phyloP scores from a whole-genome alignment of 2,797 vertebrate species.

The Bovichtus variegatus region DNA sequence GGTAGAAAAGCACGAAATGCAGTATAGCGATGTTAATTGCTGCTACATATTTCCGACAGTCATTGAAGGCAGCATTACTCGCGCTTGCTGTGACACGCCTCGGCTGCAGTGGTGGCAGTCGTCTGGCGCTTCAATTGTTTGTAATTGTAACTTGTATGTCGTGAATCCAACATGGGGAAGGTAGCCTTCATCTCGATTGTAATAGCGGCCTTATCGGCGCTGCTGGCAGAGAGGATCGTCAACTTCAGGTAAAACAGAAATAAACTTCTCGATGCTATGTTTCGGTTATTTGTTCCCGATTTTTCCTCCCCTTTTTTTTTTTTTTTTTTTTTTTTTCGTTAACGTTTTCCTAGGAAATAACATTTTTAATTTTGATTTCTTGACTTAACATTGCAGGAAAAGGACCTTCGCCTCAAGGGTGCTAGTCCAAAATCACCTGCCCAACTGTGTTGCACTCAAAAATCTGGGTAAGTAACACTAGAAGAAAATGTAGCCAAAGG shows the following conservation, averaged over 20 bases:
- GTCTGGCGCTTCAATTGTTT: background rate
- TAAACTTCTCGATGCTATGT: no score
- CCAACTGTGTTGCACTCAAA: constrained; percentile 74
- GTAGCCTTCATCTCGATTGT: constrained; percentile 35
- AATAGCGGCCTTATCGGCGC: constrained; percentile 55
- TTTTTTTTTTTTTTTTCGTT: no score
- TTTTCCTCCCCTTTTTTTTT: no score
- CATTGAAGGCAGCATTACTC: constrained; percentile 32
- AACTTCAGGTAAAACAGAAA: constrained; percentile 61
- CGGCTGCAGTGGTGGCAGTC: background rate
- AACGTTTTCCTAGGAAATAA: no score
- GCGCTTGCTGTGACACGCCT: constrained; percentile 2
- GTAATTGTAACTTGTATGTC: fast-evolving
- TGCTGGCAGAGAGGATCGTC: constrained; percentile 72
- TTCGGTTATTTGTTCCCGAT: no score
- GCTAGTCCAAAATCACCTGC: constrained; percentile 69
- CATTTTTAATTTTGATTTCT: background rate
- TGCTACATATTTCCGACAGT: constrained; percentile 10
- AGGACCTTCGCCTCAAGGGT: constrained; percentile 61
- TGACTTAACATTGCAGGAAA: constrained; percentile 57
- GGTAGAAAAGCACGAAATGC: background rate
- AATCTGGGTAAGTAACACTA: constrained; percentile 61
- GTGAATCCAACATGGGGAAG: constrained; percentile 68
- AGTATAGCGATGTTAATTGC: background rate
- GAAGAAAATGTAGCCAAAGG: background rate